Evolutionary conservation across 2,797 vertebrate genomes (phyloP).

Genomic region (Kryptopterus vitreolus): DNA sequence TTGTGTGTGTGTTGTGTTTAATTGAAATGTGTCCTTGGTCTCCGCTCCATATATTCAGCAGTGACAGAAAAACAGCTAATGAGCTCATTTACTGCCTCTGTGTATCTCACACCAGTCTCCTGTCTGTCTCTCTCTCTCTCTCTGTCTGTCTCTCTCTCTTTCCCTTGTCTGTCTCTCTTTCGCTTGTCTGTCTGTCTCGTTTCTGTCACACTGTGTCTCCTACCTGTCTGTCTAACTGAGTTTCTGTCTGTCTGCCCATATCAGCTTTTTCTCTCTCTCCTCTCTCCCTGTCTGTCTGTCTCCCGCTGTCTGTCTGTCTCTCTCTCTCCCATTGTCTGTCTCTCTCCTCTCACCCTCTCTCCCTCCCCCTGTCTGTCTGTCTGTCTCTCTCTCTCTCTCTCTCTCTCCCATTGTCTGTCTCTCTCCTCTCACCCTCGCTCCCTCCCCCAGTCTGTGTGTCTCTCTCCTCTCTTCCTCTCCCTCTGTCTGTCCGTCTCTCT

Average conservation of each 20-base stretch:
- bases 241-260: not conserved
- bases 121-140: not conserved
- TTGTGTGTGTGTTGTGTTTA: not conserved
- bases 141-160: not conserved
- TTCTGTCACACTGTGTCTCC: no score
- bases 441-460: not conserved
- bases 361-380: not conserved
- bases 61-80: conserved; percentile 4
- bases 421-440: not conserved
- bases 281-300: no score
- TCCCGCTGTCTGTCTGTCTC: not conserved
- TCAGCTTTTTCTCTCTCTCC: not conserved
- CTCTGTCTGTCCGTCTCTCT: not conserved
- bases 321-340: not conserved
- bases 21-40: conserved; percentile 1
- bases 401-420: not conserved
- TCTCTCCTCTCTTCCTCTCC: not conserved
- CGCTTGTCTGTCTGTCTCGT: not conserved
- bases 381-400: not conserved
- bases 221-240: not conserved
- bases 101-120: not conserved
- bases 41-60: conserved; percentile 2
- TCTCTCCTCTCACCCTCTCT: not conserved
- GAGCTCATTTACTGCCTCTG: conserved; percentile 13
- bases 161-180: not conserved